A percentile compares a stretch with the other conserved stretches of the same genome.
These are phyloP conservation scores for Conistra vaccinii DNA, from an alignment of 2,888 invertebrate species.

Conservation along the genomic window DNA sequence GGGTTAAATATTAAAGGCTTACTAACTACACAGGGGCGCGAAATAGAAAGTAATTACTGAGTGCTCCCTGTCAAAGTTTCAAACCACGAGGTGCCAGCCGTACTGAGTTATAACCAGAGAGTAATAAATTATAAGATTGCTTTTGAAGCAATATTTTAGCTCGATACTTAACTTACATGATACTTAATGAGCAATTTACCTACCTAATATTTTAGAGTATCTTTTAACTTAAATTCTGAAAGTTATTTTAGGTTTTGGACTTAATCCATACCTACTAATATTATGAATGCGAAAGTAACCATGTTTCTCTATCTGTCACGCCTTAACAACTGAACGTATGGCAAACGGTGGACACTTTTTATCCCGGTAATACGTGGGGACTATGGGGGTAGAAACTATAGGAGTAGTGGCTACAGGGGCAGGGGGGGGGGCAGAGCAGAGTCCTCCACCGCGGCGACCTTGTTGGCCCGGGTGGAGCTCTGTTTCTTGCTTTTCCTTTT, in stretches of 20 bases:
- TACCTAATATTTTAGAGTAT: not conserved
- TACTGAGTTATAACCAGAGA: conserved; percentile 17
- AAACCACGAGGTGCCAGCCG: conserved; percentile 21
- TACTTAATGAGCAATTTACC: not conserved
- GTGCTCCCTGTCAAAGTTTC: conserved; percentile 36
- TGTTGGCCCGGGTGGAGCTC: too few relatives aligned
- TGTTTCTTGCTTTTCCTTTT: too few relatives aligned
- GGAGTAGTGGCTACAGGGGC: too few relatives aligned
- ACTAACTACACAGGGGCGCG: not conserved
- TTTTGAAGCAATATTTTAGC: conserved; percentile 33
- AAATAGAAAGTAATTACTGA: conserved; percentile 43
- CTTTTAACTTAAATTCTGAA: not conserved
- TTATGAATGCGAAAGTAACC: not conserved
- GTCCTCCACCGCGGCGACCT: too few relatives aligned
- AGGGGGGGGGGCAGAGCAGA: too few relatives aligned
- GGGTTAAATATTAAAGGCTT: conserved; percentile 18
- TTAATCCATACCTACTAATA: not conserved
- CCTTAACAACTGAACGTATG: not conserved
- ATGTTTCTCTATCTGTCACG: not conserved
- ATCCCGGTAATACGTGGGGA: too few relatives aligned
- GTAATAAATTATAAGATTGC: conserved; percentile 49
- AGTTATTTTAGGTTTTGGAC: not conserved
- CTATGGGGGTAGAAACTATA: too few relatives aligned
- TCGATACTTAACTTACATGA: conserved; percentile 8
- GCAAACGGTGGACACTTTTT: too few relatives aligned